These are phyloP conservation scores for Phylloscopus whistleri DNA, from an alignment of 2,113 vertebrate genomes.

Conservation along the genomic window DNA sequence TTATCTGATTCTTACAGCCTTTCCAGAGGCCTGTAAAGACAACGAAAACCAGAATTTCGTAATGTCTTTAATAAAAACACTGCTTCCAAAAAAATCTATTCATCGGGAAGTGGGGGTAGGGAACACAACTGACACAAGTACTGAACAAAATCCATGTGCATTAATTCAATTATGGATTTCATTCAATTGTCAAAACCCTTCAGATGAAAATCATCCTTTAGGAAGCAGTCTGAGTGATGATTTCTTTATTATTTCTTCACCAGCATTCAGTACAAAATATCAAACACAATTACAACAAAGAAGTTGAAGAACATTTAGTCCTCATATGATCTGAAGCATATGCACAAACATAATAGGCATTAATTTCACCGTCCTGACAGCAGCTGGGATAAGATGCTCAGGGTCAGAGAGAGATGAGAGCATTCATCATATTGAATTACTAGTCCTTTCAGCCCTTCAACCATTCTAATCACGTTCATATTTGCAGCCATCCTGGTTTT, in stretches of 20 bases:
- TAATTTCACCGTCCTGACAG: background rate
- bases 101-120: background rate
- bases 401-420: background rate
- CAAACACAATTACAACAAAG: background rate
- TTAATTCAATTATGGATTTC: slow-evolving; percentile 20
- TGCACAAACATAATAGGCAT: slow-evolving; percentile 10
- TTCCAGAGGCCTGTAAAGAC: background rate
- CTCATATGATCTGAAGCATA: background rate
- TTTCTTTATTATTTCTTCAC: slow-evolving; percentile 31
- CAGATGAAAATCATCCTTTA: slow-evolving; percentile 9
- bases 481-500: background rate
- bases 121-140: background rate
- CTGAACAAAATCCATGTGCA: background rate
- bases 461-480: background rate
- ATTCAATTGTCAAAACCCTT: slow-evolving; percentile 32
- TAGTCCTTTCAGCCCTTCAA: background rate
- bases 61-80: background rate
- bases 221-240: background rate
- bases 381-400: background rate
- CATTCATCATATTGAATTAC: background rate
- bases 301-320: background rate
- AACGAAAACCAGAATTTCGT: background rate
- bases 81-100: background rate
- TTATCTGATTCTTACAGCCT: background rate
- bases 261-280: background rate